A percentile compares a stretch with the other conserved stretches of the same genome.
These are phyloP conservation scores for Sinelater perroti DNA, from an alignment of 2,888 invertebrate species.

Conservation along the genomic window DNA sequence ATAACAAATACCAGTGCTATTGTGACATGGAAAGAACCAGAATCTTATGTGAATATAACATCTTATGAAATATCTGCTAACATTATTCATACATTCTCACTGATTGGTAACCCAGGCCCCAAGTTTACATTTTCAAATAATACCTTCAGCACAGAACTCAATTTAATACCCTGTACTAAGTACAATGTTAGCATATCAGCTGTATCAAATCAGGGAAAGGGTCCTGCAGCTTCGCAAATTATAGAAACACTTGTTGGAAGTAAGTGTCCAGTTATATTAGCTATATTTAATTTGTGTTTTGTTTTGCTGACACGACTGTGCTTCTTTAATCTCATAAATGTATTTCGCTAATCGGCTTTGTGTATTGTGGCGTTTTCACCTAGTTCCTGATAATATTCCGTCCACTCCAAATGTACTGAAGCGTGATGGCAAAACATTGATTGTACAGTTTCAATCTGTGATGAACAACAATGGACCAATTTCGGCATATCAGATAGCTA, in stretches of 20 bases:
- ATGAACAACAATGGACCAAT: slow-evolving; percentile 83
- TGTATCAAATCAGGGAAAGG: slow-evolving; percentile 67
- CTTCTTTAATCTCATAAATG: not conserved
- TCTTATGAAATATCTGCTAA: slow-evolving; percentile 67
- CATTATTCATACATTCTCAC: slow-evolving; percentile 68
- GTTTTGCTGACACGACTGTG: no score
- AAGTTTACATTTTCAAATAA: slow-evolving; percentile 70
- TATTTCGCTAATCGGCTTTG: not conserved
- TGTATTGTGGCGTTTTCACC: slow-evolving; percentile 26
- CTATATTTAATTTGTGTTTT: no score
- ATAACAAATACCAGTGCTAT: slow-evolving; percentile 71
- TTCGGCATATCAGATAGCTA: slow-evolving; percentile 76
- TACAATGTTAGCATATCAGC: slow-evolving; percentile 80
- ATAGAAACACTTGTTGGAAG: slow-evolving; percentile 77
- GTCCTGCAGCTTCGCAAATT: slow-evolving; percentile 65
- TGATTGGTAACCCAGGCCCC: slow-evolving; percentile 61
- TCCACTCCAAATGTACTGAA: slow-evolving; percentile 71
- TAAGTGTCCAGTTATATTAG: slow-evolving; percentile 42
- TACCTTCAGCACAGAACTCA: slow-evolving; percentile 66
- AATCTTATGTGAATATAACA: slow-evolving; percentile 64
- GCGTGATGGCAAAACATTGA: slow-evolving; percentile 69
- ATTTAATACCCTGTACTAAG: slow-evolving; percentile 76
- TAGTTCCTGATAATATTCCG: slow-evolving; percentile 74
- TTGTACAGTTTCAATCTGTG: slow-evolving; percentile 73
- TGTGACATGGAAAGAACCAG: slow-evolving; percentile 68